Base-by-base conservation (phyloP, 1,140 invertebrate genomes). In the Orussus abietinus region DNA sequence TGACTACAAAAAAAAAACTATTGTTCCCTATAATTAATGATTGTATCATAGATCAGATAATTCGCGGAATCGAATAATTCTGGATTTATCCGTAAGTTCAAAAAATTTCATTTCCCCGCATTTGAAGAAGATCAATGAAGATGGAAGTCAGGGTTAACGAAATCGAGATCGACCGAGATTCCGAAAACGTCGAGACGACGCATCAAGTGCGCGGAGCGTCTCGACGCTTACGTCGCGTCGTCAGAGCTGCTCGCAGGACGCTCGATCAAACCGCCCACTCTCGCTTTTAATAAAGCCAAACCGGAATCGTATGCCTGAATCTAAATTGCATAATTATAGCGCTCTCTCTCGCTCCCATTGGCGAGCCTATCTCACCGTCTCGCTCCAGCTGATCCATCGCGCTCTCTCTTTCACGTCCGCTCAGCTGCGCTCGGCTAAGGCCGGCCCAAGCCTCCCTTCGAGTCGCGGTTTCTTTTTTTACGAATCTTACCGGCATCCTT, bases 301-400 rank as follows among this genome's bases (percentile, higher is more conserved):
- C 59, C 59, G 51, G 60, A 62, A 65, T 63, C 51, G 45, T 55
- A 53, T 51, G 55, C 41, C 55, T 58, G 59, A 63, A 63, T 63
- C 53, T 65, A 65, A 65, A 65, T 65, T 65, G 59, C 60, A 51
- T 64, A 64, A 65, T 65, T 62, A 65, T 62, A 59, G 53, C 54
- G 43, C 32, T 48, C 47, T 45, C 43, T 43, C 39, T 50, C 33
- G 45, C 39, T 21, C 35, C 37, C 32, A 14, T n/a, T 45, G 22
- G n/a, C n/a, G n/a, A n/a, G n/a, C n/a, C n/a, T n/a, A 6, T 25
- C 22, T 25, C 22, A 6, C 22, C 12, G 32, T 25, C 9, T 25
- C 31, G 35, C 30, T 39, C 13, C 19, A 11, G 20, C 14, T 7
- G n/a, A 15, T 19, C 35, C 11, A 6, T 34, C 25, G 13, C 18